These are phyloP conservation scores for Thaumatotibia leucotreta DNA, from an alignment of 1,140 invertebrate species.

Conservation along the genomic window DNA sequence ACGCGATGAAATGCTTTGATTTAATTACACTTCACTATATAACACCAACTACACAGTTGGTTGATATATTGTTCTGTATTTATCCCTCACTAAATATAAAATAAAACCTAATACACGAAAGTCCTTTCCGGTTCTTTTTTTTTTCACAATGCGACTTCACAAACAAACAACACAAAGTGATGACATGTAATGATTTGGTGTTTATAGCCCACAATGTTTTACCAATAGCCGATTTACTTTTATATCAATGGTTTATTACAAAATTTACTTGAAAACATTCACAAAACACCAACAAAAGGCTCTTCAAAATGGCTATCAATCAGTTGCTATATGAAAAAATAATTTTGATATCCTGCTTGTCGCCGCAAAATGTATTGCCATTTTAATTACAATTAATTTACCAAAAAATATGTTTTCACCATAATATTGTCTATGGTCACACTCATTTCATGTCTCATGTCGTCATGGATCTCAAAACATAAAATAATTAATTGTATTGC, in stretches of 20 bases:
- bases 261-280: constrained; percentile 72
- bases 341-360: constrained; percentile 71
- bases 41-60: neutral
- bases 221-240: constrained; percentile 35
- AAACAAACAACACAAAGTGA: constrained; percentile 56
- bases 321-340: constrained; percentile 66
- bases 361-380: constrained; percentile 64
- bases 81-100: constrained; percentile 40
- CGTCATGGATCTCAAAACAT: too few species aligned
- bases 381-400: constrained; percentile 52
- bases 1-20: constrained; percentile 58
- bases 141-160: constrained; percentile 60
- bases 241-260: constrained; percentile 45
- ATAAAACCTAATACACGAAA: constrained; percentile 45
- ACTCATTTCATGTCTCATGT: too few species aligned
- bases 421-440: constrained; percentile 22
- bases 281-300: constrained; percentile 76
- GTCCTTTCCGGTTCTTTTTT: constrained; percentile 68
- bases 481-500: too few species aligned
- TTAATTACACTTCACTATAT: constrained; percentile 24
- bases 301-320: constrained; percentile 76
- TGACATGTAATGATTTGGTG: constrained; percentile 28
- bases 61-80: constrained; percentile 16
- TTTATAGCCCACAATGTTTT: constrained; percentile 30
- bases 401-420: constrained; percentile 31